These are phyloP conservation scores for Phaedon cochleariae DNA, from an alignment of 2,888 invertebrate genomes.

Conservation along the genomic window DNA sequence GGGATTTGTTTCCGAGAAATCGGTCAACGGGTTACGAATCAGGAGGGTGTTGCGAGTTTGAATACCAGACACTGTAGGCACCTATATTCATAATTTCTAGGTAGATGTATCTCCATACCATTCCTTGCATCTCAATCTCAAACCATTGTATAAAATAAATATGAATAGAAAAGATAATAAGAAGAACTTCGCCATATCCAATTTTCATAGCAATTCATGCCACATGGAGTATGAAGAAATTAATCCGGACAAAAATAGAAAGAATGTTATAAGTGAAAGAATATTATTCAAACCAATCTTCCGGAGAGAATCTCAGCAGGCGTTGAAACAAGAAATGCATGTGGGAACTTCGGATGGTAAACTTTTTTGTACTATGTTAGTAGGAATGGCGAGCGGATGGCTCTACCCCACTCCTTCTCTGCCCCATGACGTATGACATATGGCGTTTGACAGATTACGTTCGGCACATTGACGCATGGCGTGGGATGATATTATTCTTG, in stretches of 20 bases:
- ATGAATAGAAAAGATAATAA: conserved; percentile 60
- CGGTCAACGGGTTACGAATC: too few relatives aligned
- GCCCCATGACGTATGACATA: too few relatives aligned
- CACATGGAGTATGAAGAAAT: conserved; percentile 37
- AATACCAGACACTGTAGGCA: too few relatives aligned
- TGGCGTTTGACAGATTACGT: too few relatives aligned
- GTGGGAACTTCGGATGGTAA: conserved; percentile 45
- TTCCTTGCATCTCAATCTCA: conserved; percentile 68
- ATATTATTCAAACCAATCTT: conserved; percentile 41
- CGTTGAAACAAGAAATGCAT: conserved; percentile 30
- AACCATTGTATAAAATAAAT: conserved; percentile 70
- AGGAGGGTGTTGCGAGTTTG: too few relatives aligned
- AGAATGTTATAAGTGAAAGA: conserved; percentile 36
- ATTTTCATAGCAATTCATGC: conserved; percentile 35
- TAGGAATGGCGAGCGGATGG: too few relatives aligned
- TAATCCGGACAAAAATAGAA: conserved; percentile 26
- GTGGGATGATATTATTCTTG: too few relatives aligned
- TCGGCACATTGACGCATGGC: too few relatives aligned
- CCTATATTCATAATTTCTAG: too few relatives aligned
- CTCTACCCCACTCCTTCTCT: too few relatives aligned
- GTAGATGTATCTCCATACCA: conserved; percentile 70
- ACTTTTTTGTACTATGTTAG: too few relatives aligned
- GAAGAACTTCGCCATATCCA: conserved; percentile 44
- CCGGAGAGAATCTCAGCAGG: conserved; percentile 9
- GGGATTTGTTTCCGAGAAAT: too few relatives aligned